Evolutionary conservation across 2,888 invertebrate genomes (phyloP).

Genomic region (Oscheius sp.): DNA sequence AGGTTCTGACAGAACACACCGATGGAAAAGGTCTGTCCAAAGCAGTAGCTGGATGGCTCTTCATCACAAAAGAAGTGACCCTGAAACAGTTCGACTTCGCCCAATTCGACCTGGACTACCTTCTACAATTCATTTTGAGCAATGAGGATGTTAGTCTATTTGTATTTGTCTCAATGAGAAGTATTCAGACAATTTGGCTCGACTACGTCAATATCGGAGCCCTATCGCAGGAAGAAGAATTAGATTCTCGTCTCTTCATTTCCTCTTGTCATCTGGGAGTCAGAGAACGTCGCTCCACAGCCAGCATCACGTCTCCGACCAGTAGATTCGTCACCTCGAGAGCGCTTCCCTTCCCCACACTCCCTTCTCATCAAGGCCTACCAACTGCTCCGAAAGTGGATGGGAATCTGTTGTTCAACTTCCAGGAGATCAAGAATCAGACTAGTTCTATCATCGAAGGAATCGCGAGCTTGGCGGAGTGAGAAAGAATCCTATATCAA

Average conservation of each 20-base stretch:
- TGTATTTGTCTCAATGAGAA: background rate
- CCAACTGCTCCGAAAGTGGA: slow-evolving; percentile 51
- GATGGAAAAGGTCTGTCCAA: slow-evolving; percentile 34
- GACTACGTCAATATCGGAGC: slow-evolving; percentile 62
- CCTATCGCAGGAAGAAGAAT: slow-evolving; percentile 44
- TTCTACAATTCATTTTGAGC: slow-evolving; percentile 65
- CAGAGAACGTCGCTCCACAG: background rate
- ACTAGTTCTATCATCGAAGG: slow-evolving; percentile 47
- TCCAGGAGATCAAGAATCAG: slow-evolving; percentile 44
- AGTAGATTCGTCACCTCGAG: slow-evolving; percentile 18
- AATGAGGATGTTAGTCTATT: slow-evolving; percentile 45
- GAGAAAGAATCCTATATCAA: background rate
- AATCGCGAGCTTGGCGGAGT: slow-evolving; percentile 49
- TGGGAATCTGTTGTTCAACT: slow-evolving; percentile 41
- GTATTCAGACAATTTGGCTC: slow-evolving; percentile 57
- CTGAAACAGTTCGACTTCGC: slow-evolving; percentile 57
- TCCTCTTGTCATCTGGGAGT: slow-evolving; percentile 20
- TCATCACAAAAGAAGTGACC: slow-evolving; percentile 48
- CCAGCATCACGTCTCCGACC: background rate
- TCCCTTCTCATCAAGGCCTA: slow-evolving; percentile 57
- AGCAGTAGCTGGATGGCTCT: slow-evolving; percentile 54
- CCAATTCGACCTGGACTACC: slow-evolving; percentile 65
- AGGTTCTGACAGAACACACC: background rate
- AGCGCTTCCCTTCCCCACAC: slow-evolving; percentile 54
- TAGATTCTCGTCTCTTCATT: slow-evolving; percentile 39